Conservation (phyloP, 2,113 vertebrate species). For the Struthidea cinerea region DNA sequence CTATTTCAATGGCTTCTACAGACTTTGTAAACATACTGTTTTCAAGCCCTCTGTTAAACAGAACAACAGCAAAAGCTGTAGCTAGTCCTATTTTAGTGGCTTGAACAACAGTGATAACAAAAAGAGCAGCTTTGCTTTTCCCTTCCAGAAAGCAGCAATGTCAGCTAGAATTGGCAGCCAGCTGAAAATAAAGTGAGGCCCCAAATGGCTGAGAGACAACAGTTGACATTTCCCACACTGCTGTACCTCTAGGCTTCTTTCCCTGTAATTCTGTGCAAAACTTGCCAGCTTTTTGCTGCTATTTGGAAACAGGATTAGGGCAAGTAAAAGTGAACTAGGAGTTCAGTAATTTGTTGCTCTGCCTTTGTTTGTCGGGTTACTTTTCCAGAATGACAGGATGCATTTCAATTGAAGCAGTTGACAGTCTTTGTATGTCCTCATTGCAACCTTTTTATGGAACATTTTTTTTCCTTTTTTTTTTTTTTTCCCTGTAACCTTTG, state of each 20-base stretch:
- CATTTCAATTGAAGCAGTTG: background rate
- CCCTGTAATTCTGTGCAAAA: background rate
- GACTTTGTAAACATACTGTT: background rate
- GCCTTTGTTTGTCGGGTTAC: background rate
- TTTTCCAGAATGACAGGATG: background rate
- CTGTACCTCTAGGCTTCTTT: background rate
- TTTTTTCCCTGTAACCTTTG: fast-evolving
- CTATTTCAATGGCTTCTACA: background rate
- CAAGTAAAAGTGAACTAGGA: background rate
- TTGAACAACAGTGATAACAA: background rate
- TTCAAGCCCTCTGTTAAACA: background rate
- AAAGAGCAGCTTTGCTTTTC: background rate
- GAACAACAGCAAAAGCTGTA: background rate
- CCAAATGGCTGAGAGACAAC: background rate
- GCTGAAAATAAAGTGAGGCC: background rate
- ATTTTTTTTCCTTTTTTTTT: background rate
- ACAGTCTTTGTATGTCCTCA: background rate
- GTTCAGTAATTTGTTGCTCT: background rate
- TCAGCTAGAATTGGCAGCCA: background rate
- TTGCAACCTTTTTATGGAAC: background rate
- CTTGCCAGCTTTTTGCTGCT: background rate
- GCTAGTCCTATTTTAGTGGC: background rate
- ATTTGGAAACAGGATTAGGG: background rate
- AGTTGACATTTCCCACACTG: background rate
- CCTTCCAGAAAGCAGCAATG: background rate